Percentiles rank a stretch among this genome's conserved stretches.
Evolutionary conservation across 2,888 invertebrate genomes (phyloP).

Genomic region (Fragum sueziense): DNA sequence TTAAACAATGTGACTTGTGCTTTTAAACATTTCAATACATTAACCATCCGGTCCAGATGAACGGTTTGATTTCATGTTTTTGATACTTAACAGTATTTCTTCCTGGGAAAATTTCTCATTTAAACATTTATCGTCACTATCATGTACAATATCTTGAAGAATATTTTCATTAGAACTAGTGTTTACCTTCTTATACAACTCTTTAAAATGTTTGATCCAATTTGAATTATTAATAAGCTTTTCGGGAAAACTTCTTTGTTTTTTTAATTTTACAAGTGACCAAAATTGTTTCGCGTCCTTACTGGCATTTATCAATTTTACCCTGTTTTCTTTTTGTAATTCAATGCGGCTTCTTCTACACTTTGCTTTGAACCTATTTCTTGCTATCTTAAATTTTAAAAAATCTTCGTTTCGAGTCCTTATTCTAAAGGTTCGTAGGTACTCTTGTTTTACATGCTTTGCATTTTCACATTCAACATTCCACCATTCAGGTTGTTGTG

Average conservation of each 20-base stretch:
- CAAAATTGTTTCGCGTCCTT: too few relatives aligned
- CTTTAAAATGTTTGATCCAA: neutral
- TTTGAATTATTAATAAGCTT: neutral
- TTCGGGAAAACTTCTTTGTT: too few relatives aligned
- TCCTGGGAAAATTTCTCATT: neutral
- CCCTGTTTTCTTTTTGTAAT: neutral
- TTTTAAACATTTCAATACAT: constrained; percentile 6
- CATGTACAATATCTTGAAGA: neutral
- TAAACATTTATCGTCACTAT: neutral
- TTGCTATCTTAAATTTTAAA: neutral
- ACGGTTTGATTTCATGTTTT: neutral
- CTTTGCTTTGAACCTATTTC: neutral
- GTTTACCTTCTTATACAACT: neutral
- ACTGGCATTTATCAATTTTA: neutral
- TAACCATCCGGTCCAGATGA: too few relatives aligned
- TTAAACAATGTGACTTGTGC: neutral
- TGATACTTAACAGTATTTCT: neutral
- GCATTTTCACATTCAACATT: neutral
- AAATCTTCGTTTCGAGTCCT: too few relatives aligned
- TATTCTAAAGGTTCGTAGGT: too few relatives aligned
- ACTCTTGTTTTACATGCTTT: too few relatives aligned
- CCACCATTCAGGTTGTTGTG: neutral
- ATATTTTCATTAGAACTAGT: neutral
- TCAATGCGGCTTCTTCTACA: neutral
- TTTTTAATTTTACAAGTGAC: too few relatives aligned